Evolutionary conservation across 1,140 invertebrate species (phyloP).

Genomic region (Araneus ventricosus): DNA sequence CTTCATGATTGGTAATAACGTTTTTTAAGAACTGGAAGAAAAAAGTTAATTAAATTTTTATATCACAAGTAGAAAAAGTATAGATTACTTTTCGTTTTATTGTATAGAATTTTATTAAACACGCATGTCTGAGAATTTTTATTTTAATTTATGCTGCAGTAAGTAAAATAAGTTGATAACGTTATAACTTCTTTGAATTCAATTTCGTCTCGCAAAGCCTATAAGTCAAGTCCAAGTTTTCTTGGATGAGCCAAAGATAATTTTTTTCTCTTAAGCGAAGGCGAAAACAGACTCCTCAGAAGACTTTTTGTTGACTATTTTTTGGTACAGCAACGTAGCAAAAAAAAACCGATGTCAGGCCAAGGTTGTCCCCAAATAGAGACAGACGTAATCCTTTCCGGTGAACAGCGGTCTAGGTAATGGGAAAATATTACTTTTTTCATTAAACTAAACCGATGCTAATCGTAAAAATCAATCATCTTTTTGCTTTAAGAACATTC

Average conservation of each 20-base stretch:
- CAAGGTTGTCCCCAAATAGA: slow-evolving; percentile 68
- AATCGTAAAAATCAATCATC: no score
- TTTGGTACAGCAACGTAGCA: slow-evolving; percentile 33
- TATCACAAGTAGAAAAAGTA: no score
- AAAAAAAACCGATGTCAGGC: slow-evolving; percentile 45
- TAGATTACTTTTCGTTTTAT: no score
- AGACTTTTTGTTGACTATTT: slow-evolving; percentile 50
- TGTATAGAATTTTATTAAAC: no score
- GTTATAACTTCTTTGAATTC: background rate
- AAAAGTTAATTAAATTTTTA: no score
- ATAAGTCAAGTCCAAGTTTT: background rate
- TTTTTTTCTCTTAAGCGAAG: background rate
- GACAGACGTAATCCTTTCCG: slow-evolving; percentile 45
- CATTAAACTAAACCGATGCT: background rate
- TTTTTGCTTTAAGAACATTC: no score
- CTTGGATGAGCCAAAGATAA: background rate
- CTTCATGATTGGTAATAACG: no score
- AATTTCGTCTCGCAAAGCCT: background rate
- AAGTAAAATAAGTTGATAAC: no score
- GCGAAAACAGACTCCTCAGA: slow-evolving; percentile 31
- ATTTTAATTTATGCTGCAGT: no score
- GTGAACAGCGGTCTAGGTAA: background rate
- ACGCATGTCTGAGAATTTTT: no score
- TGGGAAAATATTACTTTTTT: background rate
- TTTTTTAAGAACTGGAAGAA: no score